phyloP scores from a whole-genome alignment of 2,113 vertebrate species.

The Martes martes region DNA sequence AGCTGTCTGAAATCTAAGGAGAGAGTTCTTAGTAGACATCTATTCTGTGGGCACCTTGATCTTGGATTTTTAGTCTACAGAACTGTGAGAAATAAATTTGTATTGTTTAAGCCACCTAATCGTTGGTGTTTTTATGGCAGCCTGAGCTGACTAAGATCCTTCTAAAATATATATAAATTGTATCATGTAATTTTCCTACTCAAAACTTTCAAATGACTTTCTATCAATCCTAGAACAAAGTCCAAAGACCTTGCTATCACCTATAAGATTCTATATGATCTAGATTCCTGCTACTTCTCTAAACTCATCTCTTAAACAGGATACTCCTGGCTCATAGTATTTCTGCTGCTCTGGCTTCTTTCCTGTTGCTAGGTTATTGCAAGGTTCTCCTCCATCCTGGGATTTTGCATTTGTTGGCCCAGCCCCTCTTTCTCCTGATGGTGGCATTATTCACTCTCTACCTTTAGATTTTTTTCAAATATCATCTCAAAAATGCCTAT shows the following conservation, averaged over 20 bases:
- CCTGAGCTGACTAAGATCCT: not conserved
- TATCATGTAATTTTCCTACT: not conserved
- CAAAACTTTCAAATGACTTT: not conserved
- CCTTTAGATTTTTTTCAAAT: not conserved
- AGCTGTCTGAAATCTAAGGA: not conserved
- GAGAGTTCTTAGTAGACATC: not conserved
- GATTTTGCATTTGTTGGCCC: not conserved
- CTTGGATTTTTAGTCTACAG: not conserved
- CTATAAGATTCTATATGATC: not conserved
- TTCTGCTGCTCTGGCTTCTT: not conserved
- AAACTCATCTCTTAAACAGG: not conserved
- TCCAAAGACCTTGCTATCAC: not conserved
- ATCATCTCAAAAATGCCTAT: not conserved
- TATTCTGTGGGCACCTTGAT: not conserved
- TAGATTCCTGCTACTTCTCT: not conserved
- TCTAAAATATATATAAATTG: not conserved
- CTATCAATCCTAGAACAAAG: not conserved
- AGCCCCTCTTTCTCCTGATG: not conserved
- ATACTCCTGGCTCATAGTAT: not conserved
- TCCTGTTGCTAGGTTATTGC: not conserved
- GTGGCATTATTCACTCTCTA: not conserved
- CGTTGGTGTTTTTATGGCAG: not conserved
- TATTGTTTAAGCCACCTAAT: not conserved
- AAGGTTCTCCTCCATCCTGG: not conserved
- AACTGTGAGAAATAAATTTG: not conserved